Conservation (phyloP, 2,888 invertebrate genomes). For the Lepeophtheirus nordmannii region DNA sequence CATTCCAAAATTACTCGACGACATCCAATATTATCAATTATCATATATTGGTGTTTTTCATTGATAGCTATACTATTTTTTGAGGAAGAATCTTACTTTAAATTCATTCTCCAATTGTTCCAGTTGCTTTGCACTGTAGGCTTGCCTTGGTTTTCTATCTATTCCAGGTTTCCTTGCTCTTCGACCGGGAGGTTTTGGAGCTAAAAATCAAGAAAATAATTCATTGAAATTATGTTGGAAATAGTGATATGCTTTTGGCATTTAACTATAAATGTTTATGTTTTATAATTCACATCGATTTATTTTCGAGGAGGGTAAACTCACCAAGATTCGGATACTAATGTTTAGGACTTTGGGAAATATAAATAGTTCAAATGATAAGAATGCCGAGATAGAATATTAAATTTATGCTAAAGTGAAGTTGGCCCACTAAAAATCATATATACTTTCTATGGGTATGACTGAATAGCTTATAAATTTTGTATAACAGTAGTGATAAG, state of each 20-base stretch:
- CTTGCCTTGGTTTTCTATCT: conserved; percentile 86
- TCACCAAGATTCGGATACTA: background rate
- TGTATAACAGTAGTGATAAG: no score
- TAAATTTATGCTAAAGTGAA: no score
- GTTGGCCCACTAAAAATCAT: no score
- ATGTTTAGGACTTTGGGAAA: background rate
- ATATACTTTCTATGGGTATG: no score
- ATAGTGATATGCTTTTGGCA: background rate
- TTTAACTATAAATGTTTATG: background rate
- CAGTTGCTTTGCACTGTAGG: conserved; percentile 84
- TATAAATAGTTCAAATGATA: conserved; percentile 8
- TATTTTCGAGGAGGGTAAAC: background rate
- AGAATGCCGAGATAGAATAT: no score
- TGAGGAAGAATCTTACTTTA: conserved; percentile 52
- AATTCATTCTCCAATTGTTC: conserved; percentile 83
- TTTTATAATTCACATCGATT: background rate
- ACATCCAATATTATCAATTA: no score
- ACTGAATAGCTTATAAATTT: no score
- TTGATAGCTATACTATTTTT: no score
- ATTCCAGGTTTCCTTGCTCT: conserved; percentile 69
- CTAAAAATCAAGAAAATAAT: conserved; percentile 38
- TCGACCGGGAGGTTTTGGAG: conserved; percentile 60
- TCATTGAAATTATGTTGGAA: background rate
- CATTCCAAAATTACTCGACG: background rate
- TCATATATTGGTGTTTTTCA: no score